Evolutionary conservation across 2,888 invertebrate genomes (phyloP), one percentile per base, ranked within the genome.

Genomic region (Ennomos fuscantarius): DNA sequence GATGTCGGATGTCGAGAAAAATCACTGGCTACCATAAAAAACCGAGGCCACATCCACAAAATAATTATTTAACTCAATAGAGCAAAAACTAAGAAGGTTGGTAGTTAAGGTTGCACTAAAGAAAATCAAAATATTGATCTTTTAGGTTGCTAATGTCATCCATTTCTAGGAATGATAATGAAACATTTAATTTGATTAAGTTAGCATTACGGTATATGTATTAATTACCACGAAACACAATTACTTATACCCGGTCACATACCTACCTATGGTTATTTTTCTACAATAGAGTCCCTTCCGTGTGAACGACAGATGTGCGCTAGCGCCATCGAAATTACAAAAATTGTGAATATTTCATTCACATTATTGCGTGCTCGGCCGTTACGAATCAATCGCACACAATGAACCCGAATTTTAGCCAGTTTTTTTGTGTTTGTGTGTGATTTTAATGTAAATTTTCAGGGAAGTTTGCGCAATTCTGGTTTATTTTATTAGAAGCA

Each of bases 291-390:
- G 62, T 84, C 86, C 87, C 86, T 86, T 84, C 84, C 84, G 86
- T 84, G 84, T 81, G 83, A 84, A 79, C 87, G 90, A 87, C 90
- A 91, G 92, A 89, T 92, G 91, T 87, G 84, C 84, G 83, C 69
- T 62, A 73, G 76, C 83, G 82, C 74, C 78, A 76, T 66, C 79
- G 79, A 85, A 88, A 86, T 88, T 89, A 87, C 81, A 82, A 84
- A 91, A 87, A 87, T 88, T 81, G 87, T 89, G 92, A 91, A 92
- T 92, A 91, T 92, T 90, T 87, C 85, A 84, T 87, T 86, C 84
- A 79, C 83, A 89, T 90, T 89, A 91, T 84, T 82, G 78, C 82
- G 79, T 86, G 79, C 79, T 92, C 85, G 92, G 86, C 91, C 92
- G 92, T 92, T 92, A 91, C 92, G 86, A 92, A 92, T 92, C 91